These are phyloP conservation scores for Entomobrya multifasciata DNA, from an alignment of 2,888 invertebrate species.

Conservation along the genomic window DNA sequence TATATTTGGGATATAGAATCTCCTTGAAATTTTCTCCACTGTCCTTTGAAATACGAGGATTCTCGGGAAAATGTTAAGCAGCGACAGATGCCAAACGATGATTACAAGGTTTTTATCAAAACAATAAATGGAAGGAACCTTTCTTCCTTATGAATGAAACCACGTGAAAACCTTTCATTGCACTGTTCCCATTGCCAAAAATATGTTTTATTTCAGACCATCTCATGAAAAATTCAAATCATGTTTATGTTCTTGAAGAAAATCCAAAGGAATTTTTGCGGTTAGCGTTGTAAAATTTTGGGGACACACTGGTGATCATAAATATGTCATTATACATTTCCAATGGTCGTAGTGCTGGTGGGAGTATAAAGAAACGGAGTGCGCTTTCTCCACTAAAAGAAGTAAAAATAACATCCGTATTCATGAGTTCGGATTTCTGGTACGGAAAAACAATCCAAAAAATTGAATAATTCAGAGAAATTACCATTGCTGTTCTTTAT, in stretches of 20 bases:
- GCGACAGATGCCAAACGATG: too few species aligned
- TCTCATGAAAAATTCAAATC: slow-evolving; percentile 64
- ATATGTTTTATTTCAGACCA: not conserved
- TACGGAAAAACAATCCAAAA: slow-evolving; percentile 3
- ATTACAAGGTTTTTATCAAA: not conserved
- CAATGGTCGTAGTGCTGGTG: too few species aligned
- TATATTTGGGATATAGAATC: too few species aligned
- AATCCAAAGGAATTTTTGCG: slow-evolving; percentile 40
- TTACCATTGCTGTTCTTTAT: not conserved
- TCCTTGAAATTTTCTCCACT: too few species aligned
- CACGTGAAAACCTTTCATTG: not conserved
- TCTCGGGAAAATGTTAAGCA: too few species aligned
- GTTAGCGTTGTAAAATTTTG: not conserved
- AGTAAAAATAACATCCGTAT: not conserved
- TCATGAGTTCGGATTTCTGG: not conserved
- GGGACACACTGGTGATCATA: not conserved
- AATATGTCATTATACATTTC: too few species aligned
- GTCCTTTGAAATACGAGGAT: too few species aligned
- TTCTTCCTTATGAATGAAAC: not conserved
- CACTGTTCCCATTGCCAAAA: not conserved
- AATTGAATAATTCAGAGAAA: slow-evolving; percentile 10
- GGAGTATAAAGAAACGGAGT: too few species aligned
- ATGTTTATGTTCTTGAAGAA: slow-evolving; percentile 52
- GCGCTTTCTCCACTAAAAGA: not conserved
- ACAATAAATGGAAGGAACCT: not conserved